Base-by-base conservation (phyloP, 2,888 invertebrate species). In the Brenthis ino region DNA sequence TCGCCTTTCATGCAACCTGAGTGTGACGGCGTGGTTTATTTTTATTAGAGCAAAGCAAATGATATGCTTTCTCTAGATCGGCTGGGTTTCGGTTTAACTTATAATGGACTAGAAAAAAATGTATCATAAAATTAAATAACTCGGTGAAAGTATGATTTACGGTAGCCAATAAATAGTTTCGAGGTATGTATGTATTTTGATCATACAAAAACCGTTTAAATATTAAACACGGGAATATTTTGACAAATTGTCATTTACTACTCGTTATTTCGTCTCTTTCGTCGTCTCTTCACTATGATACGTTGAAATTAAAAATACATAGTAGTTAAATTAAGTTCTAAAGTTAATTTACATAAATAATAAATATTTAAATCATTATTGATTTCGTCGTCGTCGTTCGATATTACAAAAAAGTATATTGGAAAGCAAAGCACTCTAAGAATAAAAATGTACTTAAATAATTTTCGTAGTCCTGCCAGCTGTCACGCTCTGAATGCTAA, bases 11-110 rank as follows among this genome's bases (percentile, higher is more conserved):
- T 64, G 58, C 16, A 82, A 85, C 84, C 81, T 84, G 80, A 77
- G 74, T 75, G 77, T 76, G 81, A 79, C 80, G 79, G 80, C 83
- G 83, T 80, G 82, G 76, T 83, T 82, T 78, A 77, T 85, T 88
- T 86, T 89, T 87, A 89, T 83, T 88, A 82, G 86, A 87, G 89
- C 89, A 87, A 80, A 81, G 80, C 87, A 82, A 83, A 86, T 80
- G 81, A 82, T 85, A 85, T 88, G 87, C 89, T 89, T 90, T 90
- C 88, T 88, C 71, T 56, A 72, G 65, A 68, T 67, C 65, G 67
- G 54, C 33, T 47, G 73, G 64, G 72, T 76, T 77, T 75, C 64
- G 69, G 68, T 73, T 61, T 64, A 65, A 70, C 58, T 67, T 69
- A 67, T 74, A 72, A 69, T 58, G 60, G 48, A 48, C 12, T 60